These are phyloP conservation scores for Mylabris phalerata DNA, from an alignment of 1,140 invertebrate species.

Conservation along the genomic window DNA sequence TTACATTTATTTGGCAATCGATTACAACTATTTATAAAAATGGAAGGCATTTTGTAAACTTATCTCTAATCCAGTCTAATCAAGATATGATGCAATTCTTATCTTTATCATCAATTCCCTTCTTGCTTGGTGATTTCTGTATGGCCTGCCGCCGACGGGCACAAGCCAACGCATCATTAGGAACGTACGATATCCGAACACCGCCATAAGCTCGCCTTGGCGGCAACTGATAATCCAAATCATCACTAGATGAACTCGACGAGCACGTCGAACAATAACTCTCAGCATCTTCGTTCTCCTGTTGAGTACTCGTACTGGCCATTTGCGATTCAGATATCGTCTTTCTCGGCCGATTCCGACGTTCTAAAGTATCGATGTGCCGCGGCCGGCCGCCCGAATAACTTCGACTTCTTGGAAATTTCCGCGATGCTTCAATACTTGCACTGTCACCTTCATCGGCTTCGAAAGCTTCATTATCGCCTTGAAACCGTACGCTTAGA, in stretches of 20 bases:
- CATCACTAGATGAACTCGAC: slow-evolving; percentile 73
- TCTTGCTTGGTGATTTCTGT: slow-evolving; percentile 34
- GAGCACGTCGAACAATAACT: slow-evolving; percentile 84
- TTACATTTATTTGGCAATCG: slow-evolving; percentile 26
- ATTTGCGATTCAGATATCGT: slow-evolving; percentile 33
- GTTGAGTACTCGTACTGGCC: slow-evolving; percentile 25
- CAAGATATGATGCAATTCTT: slow-evolving; percentile 67
- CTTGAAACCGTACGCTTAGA: slow-evolving; percentile 58
- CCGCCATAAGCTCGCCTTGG: slow-evolving; percentile 77
- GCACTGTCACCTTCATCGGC: slow-evolving; percentile 45
- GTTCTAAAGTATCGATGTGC: slow-evolving; percentile 34
- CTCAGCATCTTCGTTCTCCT: slow-evolving; percentile 58
- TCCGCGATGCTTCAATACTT: slow-evolving; percentile 29
- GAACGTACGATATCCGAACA: slow-evolving; percentile 81
- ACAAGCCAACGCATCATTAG: slow-evolving; percentile 77
- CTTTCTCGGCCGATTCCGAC: slow-evolving; percentile 38
- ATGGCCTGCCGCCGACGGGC: slow-evolving; percentile 57
- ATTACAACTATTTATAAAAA: slow-evolving; percentile 12
- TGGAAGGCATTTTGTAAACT: slow-evolving; percentile 24
- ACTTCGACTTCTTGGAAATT: slow-evolving; percentile 42
- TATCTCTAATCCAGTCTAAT: slow-evolving; percentile 36
- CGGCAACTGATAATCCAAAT: slow-evolving; percentile 73
- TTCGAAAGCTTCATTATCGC: slow-evolving; percentile 53
- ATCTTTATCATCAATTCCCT: slow-evolving; percentile 46
- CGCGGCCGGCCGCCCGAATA: slow-evolving; percentile 36